Conservation (phyloP, 1,140 invertebrate species). For the Atta texana region DNA sequence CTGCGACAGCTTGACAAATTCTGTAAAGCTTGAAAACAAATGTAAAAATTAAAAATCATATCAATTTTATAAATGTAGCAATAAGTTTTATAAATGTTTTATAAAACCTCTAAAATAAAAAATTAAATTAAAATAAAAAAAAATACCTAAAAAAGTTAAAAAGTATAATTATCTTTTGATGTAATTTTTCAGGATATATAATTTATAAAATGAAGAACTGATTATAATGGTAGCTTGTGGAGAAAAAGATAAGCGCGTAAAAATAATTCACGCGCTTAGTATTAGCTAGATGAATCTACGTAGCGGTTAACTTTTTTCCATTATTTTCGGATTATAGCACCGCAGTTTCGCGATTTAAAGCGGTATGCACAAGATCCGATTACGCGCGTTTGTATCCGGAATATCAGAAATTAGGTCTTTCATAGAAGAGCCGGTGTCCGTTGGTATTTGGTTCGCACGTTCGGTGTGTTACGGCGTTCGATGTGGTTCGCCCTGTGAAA, state of each 20-base stretch:
- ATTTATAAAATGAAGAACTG: background rate
- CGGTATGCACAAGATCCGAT: constrained; percentile 8
- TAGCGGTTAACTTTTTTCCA: background rate
- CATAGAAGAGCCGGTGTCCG: constrained; percentile 36
- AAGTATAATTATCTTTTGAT: constrained; percentile 17
- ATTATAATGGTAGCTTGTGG: background rate
- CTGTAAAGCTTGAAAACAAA: background rate
- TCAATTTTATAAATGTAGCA: too few relatives aligned
- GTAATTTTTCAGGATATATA: background rate
- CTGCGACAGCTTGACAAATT: constrained; percentile 26
- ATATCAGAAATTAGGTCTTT: constrained; percentile 44
- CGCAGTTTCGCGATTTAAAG: background rate
- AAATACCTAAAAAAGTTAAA: background rate
- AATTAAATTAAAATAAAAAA: background rate
- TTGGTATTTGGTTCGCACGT: constrained; percentile 36
- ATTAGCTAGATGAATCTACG: background rate
- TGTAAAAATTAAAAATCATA: background rate
- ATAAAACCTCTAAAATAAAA: background rate
- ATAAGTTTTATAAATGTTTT: background rate
- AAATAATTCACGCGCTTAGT: background rate
- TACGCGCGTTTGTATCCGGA: constrained; percentile 21
- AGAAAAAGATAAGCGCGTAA: background rate
- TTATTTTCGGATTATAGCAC: background rate
- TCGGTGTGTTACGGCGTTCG: constrained; percentile 59
- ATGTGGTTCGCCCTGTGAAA: constrained; percentile 63